Conservation (phyloP, 2,888 invertebrate genomes). For the Tubulanus polymorphus region DNA sequence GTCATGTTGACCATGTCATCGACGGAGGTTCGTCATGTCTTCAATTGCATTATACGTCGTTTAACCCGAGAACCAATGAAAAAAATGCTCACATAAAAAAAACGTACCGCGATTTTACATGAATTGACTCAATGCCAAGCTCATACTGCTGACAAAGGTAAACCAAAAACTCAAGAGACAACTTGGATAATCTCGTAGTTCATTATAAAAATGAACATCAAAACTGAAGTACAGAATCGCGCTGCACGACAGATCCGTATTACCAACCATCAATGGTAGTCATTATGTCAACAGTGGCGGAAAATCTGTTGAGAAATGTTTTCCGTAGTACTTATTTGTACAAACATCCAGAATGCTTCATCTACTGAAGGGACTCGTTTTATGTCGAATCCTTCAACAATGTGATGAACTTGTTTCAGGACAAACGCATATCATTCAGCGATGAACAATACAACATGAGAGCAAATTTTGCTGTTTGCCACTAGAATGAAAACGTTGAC, state of each 20-base stretch:
- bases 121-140: no score
- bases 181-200: background rate
- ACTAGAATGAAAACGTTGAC: background rate
- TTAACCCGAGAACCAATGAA: no score
- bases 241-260: background rate
- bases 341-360: background rate
- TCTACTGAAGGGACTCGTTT: background rate
- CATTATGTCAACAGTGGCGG: background rate
- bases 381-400: slow-evolving; percentile 1
- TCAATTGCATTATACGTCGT: no score
- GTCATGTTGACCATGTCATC: no score
- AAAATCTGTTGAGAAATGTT: background rate
- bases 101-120: no score
- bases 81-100: no score
- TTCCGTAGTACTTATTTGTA: background rate
- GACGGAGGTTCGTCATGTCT: no score
- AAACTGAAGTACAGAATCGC: background rate
- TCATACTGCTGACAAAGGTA: background rate
- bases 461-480: background rate
- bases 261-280: background rate
- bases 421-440: background rate
- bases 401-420: background rate
- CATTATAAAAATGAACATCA: background rate
- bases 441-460: background rate
- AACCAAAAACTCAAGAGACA: background rate